A percentile compares a stretch with the other conserved stretches of the same genome.
Evolutionary conservation across 1,140 invertebrate genomes (phyloP).

Genomic region (Calephelis nemesis): DNA sequence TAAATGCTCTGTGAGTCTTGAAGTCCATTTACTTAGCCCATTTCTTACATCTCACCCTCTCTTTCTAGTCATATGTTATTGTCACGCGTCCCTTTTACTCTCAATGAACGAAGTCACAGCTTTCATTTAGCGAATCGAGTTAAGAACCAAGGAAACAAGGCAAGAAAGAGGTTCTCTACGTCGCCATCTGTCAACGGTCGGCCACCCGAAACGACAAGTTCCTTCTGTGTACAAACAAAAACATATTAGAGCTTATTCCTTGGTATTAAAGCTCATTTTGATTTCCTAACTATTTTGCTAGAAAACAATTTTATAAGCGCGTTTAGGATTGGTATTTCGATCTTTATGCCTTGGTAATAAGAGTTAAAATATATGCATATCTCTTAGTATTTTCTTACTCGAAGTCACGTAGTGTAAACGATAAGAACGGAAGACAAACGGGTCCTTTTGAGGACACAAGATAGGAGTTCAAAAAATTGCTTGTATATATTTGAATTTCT

Average conservation of each 20-base stretch:
- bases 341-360: not conserved
- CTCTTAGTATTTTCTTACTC: not conserved
- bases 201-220: constrained; percentile 33
- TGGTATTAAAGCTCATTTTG: not conserved
- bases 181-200: constrained; percentile 59
- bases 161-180: constrained; percentile 57
- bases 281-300: constrained; percentile 9
- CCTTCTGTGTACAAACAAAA: not conserved
- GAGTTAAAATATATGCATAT: not conserved
- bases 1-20: constrained; percentile 18
- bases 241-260: not conserved
- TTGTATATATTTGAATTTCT: constrained; percentile 10
- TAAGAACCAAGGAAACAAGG: constrained; percentile 56
- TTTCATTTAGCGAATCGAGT: constrained; percentile 62
- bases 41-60: constrained; percentile 21
- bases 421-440: constrained; percentile 18
- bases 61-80: constrained; percentile 28
- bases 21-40: constrained; percentile 27
- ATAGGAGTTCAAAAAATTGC: constrained; percentile 17
- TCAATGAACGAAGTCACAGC: constrained; percentile 41
- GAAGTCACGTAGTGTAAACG: constrained; percentile 15
- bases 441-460: constrained; percentile 13
- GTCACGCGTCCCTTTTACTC: constrained; percentile 28
- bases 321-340: not conserved
- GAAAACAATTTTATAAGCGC: not conserved